Percentiles rank a stretch among this genome's conserved stretches.
Conservation (phyloP, 2,888 invertebrate genomes). For the Cerastoderma edule region DNA sequence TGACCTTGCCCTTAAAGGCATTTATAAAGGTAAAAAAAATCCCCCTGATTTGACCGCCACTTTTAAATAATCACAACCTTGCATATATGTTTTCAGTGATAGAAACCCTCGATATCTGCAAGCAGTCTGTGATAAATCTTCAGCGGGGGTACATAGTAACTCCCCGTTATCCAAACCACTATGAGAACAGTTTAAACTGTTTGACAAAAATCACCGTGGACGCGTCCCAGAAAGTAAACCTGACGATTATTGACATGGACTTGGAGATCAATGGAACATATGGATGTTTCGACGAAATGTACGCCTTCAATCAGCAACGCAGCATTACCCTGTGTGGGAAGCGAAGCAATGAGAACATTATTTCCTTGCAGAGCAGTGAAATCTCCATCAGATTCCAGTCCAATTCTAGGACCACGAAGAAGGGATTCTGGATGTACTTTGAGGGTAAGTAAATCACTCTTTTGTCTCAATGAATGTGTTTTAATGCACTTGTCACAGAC, state of each 20-base stretch:
- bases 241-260: constrained; percentile 78
- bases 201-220: constrained; percentile 66
- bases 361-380: constrained; percentile 63
- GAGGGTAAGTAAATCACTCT: constrained; percentile 80
- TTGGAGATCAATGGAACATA: constrained; percentile 69
- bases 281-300: constrained; percentile 77
- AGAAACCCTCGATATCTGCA: constrained; percentile 75
- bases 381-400: constrained; percentile 72
- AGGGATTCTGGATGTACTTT: constrained; percentile 81
- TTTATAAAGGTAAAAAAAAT: too few relatives aligned
- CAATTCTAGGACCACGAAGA: constrained; percentile 60
- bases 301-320: constrained; percentile 70
- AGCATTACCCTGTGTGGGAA: constrained; percentile 78
- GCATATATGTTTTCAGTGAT: constrained; percentile 67
- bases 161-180: constrained; percentile 78
- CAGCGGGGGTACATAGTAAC: constrained; percentile 78
- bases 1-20: too few relatives aligned
- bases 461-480: too few relatives aligned
- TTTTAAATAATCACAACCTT: too few relatives aligned
- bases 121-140: constrained; percentile 51
- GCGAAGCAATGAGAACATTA: constrained; percentile 71
- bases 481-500: too few relatives aligned
- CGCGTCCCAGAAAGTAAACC: constrained; percentile 71
- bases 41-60: too few relatives aligned
- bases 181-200: constrained; percentile 67